These are phyloP conservation scores for Acyrthosiphon pisum DNA, from an alignment of 1,140 invertebrate genomes.

Conservation along the genomic window DNA sequence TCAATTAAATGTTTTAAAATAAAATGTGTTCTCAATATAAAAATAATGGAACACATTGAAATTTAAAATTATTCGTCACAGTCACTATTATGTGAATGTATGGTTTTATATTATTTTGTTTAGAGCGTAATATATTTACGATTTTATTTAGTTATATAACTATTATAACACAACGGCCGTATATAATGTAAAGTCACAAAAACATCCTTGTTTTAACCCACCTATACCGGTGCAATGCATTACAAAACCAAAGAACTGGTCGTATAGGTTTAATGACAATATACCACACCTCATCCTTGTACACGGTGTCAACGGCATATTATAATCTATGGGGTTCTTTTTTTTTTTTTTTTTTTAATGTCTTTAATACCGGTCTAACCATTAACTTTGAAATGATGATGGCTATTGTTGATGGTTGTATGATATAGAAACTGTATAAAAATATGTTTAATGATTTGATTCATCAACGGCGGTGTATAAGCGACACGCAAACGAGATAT, in stretches of 20 bases:
- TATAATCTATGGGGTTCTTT: neutral
- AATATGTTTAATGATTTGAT: neutral
- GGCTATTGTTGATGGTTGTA: neutral
- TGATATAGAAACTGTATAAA: neutral
- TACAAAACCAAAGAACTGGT: neutral
- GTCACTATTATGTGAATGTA: too few relatives aligned
- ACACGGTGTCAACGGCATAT: neutral
- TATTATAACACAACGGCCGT: neutral
- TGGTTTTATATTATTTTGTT: neutral
- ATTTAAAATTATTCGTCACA: neutral
- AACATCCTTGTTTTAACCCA: neutral
- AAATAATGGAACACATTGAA: neutral
- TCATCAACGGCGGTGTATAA: neutral
- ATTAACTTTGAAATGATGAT: neutral
- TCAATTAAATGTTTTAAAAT: too few relatives aligned
- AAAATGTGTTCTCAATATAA: neutral
- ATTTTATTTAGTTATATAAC: neutral
- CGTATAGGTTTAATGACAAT: neutral
- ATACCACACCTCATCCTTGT: neutral
- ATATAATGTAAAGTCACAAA: neutral
- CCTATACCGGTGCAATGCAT: neutral
- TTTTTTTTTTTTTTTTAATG: neutral
- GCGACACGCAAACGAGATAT: neutral
- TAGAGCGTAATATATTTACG: neutral
- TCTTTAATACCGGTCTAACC: neutral